Base-by-base conservation (phyloP, 1,140 invertebrate genomes). In the Calosoma granatense region DNA sequence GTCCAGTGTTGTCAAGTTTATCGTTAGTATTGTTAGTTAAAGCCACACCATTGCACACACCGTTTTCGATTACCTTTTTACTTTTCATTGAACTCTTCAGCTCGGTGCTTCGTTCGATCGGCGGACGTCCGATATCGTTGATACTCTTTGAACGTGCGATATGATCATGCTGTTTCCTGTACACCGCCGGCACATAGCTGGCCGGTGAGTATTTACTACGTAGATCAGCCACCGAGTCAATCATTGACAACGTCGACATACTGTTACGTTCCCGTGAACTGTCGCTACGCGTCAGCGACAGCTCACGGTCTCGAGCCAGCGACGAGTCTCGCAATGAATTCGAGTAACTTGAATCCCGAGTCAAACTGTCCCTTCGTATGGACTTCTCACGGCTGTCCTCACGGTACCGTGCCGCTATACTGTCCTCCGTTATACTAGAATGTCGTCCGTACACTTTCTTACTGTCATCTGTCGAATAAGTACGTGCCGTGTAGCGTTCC, bases 201-300 rank as follows among this genome's bases (percentile, higher is more conserved):
- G 76, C 68, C 6, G 81, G 79, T 0, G 80, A 83, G 62, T 83
- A 84, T 61, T 81, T 81, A 56, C 77, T 78, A 61, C 78, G 78
- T 2, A 83, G 63, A 51, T 84, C 82, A 1, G 78, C 76, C 0
- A 77, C 72, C 0, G 75, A 77, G 64, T 78, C 74, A 6, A 65
- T 64, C 39, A 72, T 54, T 2, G 21, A 64, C 61, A 12, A 69
- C 61, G 55, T 60, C 61, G 52, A 58, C 17, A 65, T 36, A 57
- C 54, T 63, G 61, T 56, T 73, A 64, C 17, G 65, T 56, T 20
- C 64, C 41, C 20, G 65, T 59, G 51, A 61, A 65, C 0, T 67
- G 59, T 11, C 62, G 15, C 11, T 67, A 67, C 55, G 71, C 70
- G 15, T 69, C 66, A 43, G 73, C 74, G 36, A 76, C 73, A 53